A percentile compares a stretch with the other conserved stretches of the same genome.
These are phyloP conservation scores for Ectemnius lituratus DNA, from an alignment of 2,888 invertebrate genomes.

Conservation along the genomic window DNA sequence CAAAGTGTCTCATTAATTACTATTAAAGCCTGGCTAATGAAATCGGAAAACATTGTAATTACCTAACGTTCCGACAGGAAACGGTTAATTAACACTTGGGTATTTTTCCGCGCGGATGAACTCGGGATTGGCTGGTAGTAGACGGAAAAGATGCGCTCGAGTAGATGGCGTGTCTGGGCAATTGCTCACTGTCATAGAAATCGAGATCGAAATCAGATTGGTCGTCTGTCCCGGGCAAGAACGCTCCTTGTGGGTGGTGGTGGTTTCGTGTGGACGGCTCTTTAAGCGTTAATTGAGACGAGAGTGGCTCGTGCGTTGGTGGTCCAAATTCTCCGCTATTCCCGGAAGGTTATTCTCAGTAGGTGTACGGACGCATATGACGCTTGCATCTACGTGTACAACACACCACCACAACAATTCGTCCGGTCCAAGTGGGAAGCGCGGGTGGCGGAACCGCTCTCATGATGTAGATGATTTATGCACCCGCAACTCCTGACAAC, in stretches of 20 bases:
- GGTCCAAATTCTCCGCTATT: conserved; percentile 69
- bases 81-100: too few relatives aligned
- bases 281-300: conserved; percentile 66
- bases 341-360: conserved; percentile 65
- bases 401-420: conserved; percentile 55
- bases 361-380: conserved; percentile 20
- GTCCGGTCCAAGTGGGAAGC: conserved; percentile 58
- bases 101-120: too few relatives aligned
- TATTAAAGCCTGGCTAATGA: too few relatives aligned
- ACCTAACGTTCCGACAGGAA: too few relatives aligned
- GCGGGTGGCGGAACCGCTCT: conserved; percentile 53
- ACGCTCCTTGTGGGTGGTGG: conserved; percentile 57
- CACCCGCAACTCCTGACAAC: too few relatives aligned
- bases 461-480: conserved; percentile 44
- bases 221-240: background rate
- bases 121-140: too few relatives aligned
- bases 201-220: conserved; percentile 54
- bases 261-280: conserved; percentile 59
- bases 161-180: background rate
- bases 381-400: conserved; percentile 28
- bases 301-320: conserved; percentile 57
- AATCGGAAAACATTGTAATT: too few relatives aligned
- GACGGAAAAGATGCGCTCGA: too few relatives aligned
- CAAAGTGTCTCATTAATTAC: too few relatives aligned
- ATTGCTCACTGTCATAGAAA: conserved; percentile 45